Evolutionary conservation across 2,888 invertebrate species (phyloP), one percentile per base, ranked within the genome.

Genomic region (Therioaphis trifolii): DNA sequence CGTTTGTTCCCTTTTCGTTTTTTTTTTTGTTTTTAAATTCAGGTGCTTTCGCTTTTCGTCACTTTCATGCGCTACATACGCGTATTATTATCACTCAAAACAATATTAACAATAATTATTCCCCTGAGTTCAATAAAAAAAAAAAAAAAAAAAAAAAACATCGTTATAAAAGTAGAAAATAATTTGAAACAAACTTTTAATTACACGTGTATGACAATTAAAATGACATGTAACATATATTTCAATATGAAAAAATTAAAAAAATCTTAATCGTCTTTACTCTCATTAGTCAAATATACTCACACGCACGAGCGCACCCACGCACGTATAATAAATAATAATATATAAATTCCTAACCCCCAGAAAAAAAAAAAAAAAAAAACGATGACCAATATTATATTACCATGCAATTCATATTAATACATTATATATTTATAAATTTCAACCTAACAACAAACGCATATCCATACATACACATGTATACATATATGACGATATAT

Each of bases 1-100:
- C 46, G 63, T 77, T 66, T 29, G 76, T 77, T 66, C 29, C 35
- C 29, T 77, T 15, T 12, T 49, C n/a, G 71, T 72, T 69, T 11
- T 43, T 52, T 49, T 58, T 58, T 58, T 43, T 24, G 24, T 66
- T 49, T 68, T 52, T 0, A 1, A 21, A 24, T 77, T 78, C 52
- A 52, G 24, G 35, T 49, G 63, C 63, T 76, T 75, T 75, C 58
- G 24, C 5, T 78, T 80, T 72, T 46, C 24, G 18, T 80, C 21
- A 80, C 15, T 72, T 55, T 2, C 49, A 35, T 71, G 61, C 43
- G 61, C 61, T 46, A 58, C 69, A 55, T 35, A 77, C 52, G 52
- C 24, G n/a, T n/a, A n/a, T 52, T 18, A 7, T 52, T 14, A 15
- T 43, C 52, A 49, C 46, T 11, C 4, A 7, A 27, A 49, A 18